Evolutionary conservation across 1,140 invertebrate genomes (phyloP), one percentile per base, ranked within the genome.

Genomic region (Daktulosphaira vitifoliae): DNA sequence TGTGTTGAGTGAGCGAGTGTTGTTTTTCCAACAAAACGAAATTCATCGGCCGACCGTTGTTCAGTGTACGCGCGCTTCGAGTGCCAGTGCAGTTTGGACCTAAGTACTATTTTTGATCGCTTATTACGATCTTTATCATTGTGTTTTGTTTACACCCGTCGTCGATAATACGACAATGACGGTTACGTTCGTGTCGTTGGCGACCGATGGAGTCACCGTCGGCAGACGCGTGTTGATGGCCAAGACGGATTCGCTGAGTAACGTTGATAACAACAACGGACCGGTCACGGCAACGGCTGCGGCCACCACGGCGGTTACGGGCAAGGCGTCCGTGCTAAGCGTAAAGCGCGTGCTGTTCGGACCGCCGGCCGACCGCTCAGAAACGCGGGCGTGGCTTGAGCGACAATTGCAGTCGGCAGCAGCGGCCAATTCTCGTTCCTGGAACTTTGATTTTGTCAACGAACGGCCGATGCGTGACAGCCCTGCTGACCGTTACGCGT

Each of bases 361-460:
- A 0, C 56, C 42, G 11, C 56, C 56, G 23, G 42, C 42, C 42
- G 42, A 62, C 13, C 56, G 22, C 9, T 37, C 25, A 6, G 56
- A 46, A n/a, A 62, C 39, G 25, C 56, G 56, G 56, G 42, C 25
- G 42, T 62, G 56, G 56, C 42, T 62, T 9, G 42, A 62, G 3
- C 26, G 42, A 11, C 42, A 48, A 3, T 5, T 62, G 9, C 29
- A 7, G n/a, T 23, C 25, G 25, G n/a, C 25, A 1, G 15, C 26
- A 11, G 56, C 56, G 39, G 25, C 25, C 4, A 15, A 29, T 8
- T 46, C 56, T 7, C 25, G 16, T 2, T 20, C 42, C n/a, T 62
- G 42, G 42, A 62, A 62, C 56, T 62, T 62, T 22, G 56, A 62
- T 15, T 62, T 62, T 18, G 25, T 33, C 18, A 48, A 48, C 56